Base-by-base conservation (phyloP, 2,888 invertebrate genomes). In the Sarcophaga caerulescens region DNA sequence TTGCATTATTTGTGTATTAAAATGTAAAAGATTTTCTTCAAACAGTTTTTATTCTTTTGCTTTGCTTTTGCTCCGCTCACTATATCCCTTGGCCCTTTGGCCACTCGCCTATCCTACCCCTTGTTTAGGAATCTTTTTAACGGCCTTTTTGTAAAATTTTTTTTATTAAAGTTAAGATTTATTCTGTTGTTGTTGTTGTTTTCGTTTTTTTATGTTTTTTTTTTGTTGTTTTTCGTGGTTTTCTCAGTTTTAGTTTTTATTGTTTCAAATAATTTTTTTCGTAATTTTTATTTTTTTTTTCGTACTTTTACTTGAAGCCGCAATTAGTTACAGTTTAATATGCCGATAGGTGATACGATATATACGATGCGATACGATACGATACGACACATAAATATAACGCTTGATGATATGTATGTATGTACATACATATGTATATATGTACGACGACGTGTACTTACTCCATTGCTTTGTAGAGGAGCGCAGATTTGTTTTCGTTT, bases 301-400 rank as follows among this genome's bases (percentile, higher is more conserved):
- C 79, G 88, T 89, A 89, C 88, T 91, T 90, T 91, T 91, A 90
- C 91, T 91, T 90, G 88, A 89, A 89, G 91, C 91, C 91, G 89
- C 92, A 92, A 92, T 92, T 92, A 91, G 92, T 90, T 90, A 92
- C 92, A 92, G 89, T 91, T 90, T 90, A 71, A 90, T 89, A 89
- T 88, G 91, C 89, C 90, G 89, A 89, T 89, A 88, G 89, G 89
- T 89, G 87, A 69, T 88, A 77, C 60, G 73, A 84, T 77, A 76
- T 59, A 62, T 52, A 17, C 52, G 52, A 52, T 52, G 52, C 12
- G 35, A 35, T 35, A 52, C 47, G 25, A 17, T 17, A 21, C 35
- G 65, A 21, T 12, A 35, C 35, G 71, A 79, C 21, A 57, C 17
- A 59, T 12, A 57, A 52, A 52, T 52, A 52, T 47, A 59, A 78